Conservation (phyloP, 2,113 vertebrate species). For the Oncorhynchus masou region DNA sequence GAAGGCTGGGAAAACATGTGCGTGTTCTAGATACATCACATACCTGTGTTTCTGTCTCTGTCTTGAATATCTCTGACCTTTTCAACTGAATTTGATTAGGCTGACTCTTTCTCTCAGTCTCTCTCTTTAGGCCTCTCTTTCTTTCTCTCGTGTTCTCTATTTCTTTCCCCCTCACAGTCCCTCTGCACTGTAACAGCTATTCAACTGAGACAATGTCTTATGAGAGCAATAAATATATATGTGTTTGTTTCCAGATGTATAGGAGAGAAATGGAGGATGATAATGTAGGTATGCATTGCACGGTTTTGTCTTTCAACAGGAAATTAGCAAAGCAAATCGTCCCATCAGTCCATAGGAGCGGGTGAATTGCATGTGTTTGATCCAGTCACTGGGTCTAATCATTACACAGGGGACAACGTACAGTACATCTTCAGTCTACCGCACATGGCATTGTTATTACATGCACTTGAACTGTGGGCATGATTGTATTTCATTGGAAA, state of each 20-base stretch:
- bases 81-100: too few species aligned
- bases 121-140: not conserved
- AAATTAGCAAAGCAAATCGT: slow-evolving; percentile 4
- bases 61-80: slow-evolving; percentile 32
- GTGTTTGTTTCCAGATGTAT: slow-evolving; percentile 4
- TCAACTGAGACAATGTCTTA: not conserved
- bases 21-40: slow-evolving; percentile 54
- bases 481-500: not conserved
- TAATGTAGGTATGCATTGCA: not conserved
- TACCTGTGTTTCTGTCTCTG: slow-evolving; percentile 4
- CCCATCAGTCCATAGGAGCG: not conserved
- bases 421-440: not conserved
- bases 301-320: slow-evolving; percentile 10
- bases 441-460: not conserved
- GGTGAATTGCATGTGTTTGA: not conserved
- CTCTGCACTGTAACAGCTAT: not conserved
- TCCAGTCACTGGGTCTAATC: not conserved
- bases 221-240: not conserved
- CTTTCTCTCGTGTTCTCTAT: slow-evolving; percentile 17
- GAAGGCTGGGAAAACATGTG: slow-evolving; percentile 56
- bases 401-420: not conserved
- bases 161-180: not conserved
- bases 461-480: not conserved
- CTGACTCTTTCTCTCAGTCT: slow-evolving; percentile 33
- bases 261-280: not conserved